Evolutionary conservation across 2,888 invertebrate species (phyloP).

Genomic region (Hypselothyrea guttata): DNA sequence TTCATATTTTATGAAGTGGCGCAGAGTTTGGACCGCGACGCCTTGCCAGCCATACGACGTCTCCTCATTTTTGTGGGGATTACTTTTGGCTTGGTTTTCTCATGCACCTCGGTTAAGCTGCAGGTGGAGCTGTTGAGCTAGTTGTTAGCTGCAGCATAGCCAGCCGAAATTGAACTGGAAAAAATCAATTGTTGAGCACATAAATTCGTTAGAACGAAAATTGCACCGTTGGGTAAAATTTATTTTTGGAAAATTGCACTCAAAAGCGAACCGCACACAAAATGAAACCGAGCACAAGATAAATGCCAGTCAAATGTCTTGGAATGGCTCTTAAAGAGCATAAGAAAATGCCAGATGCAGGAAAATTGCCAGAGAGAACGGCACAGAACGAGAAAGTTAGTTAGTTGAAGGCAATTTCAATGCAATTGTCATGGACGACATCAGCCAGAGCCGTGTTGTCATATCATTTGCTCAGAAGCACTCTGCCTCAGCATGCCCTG

Average conservation of each 20-base stretch:
- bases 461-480: constrained; percentile 40
- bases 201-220: constrained; percentile 72
- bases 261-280: constrained; percentile 40
- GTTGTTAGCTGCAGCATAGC: constrained; percentile 13
- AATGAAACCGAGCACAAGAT: constrained; percentile 21
- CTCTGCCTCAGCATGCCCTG: constrained; percentile 29
- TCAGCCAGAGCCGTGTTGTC: constrained; percentile 36
- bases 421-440: constrained; percentile 36
- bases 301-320: constrained; percentile 27
- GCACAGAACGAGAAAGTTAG: too few species aligned
- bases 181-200: constrained; percentile 72
- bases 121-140: background rate
- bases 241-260: constrained; percentile 65
- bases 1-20: constrained; percentile 77
- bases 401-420: background rate
- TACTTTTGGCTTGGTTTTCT: constrained; percentile 34
- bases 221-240: constrained; percentile 73
- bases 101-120: constrained; percentile 45
- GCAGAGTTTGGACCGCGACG: constrained; percentile 36
- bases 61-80: constrained; percentile 39
- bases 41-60: constrained; percentile 27
- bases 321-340: constrained; percentile 25
- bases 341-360: background rate
- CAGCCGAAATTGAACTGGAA: constrained; percentile 64
- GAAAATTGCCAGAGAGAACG: constrained; percentile 1